A percentile compares a stretch with the other conserved stretches of the same genome.
These are phyloP conservation scores for Globodera ellingtonae DNA, from an alignment of 1,140 invertebrate genomes.

Conservation along the genomic window DNA sequence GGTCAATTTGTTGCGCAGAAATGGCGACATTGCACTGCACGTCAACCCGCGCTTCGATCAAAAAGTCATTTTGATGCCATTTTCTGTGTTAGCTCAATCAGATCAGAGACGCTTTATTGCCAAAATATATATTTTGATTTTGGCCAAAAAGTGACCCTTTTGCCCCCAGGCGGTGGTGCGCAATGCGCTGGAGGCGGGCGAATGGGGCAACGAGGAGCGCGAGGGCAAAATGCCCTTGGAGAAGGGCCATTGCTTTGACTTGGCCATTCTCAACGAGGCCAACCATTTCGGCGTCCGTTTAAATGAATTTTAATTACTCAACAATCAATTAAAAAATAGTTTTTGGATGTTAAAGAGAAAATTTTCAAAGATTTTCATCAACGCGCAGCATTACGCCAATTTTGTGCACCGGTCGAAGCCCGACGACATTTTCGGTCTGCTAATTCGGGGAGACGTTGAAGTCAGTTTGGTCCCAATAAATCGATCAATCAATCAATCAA, in stretches of 20 bases:
- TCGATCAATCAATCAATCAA: not conserved
- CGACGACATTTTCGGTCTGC: conserved; percentile 61
- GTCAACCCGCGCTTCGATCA: conserved; percentile 65
- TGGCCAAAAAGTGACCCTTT: not conserved
- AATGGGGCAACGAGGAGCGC: conserved; percentile 64
- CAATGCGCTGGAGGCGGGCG: conserved; percentile 54
- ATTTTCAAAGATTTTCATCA: conserved; percentile 59
- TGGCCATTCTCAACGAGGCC: conserved; percentile 57
- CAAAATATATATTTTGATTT: conserved; percentile 11
- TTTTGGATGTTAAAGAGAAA: not conserved
- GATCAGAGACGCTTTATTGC: not conserved
- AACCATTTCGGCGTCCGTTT: conserved; percentile 56
- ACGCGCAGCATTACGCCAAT: conserved; percentile 58
- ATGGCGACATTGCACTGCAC: conserved; percentile 64
- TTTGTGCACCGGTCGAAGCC: conserved; percentile 63
- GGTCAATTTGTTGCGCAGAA: conserved; percentile 61
- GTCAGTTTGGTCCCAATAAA: conserved; percentile 44
- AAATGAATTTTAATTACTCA: conserved; percentile 22
- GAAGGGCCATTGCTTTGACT: conserved; percentile 62
- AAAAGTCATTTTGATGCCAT: conserved; percentile 45
- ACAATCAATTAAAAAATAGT: not conserved
- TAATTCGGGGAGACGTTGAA: conserved; percentile 62
- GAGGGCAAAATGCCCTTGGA: conserved; percentile 56
- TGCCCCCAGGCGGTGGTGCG: conserved; percentile 51
- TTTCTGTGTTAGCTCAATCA: too few species aligned